A percentile compares a stretch with the other conserved stretches of the same genome.
Evolutionary conservation across 1,140 invertebrate species (phyloP).

Genomic region (Zelostemma sp.): DNA sequence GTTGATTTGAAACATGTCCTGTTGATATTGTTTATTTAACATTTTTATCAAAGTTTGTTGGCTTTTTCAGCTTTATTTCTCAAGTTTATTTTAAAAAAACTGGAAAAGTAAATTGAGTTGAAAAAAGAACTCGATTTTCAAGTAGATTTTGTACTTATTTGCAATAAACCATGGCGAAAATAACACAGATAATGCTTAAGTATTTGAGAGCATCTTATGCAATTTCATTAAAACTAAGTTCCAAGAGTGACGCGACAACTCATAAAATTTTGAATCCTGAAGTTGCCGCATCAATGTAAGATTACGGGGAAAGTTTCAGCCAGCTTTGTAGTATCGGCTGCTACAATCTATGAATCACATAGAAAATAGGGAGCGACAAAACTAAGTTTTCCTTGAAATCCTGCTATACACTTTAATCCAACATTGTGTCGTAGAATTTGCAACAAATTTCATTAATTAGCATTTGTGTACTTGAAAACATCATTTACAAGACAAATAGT

Average conservation of each 20-base stretch:
- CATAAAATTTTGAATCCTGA: conserved; percentile 12
- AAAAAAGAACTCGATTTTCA: not conserved
- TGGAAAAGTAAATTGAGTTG: no score
- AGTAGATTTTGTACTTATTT: not conserved
- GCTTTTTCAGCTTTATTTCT: no score
- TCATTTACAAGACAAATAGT: not conserved
- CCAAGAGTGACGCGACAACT: conserved; percentile 3
- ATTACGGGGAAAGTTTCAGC: conserved; percentile 7
- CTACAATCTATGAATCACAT: conserved; percentile 3
- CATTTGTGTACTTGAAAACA: not conserved
- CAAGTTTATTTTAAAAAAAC: no score
- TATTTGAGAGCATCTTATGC: conserved; percentile 5
- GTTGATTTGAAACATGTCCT: no score
- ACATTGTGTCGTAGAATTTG: not conserved
- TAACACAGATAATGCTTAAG: not conserved
- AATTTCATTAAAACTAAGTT: conserved; percentile 8
- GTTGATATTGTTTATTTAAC: no score
- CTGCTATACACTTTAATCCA: not conserved
- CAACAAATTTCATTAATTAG: not conserved
- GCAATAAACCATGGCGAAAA: not conserved
- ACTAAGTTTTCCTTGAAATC: not conserved
- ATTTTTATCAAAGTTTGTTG: no score
- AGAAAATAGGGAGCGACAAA: conserved; percentile 3
- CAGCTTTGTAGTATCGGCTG: not conserved
- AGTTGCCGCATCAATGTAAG: conserved; percentile 6